Base-by-base conservation (phyloP, 92 coral and sea anemone genomes). In the Chrysogorgia sp. region DNA sequence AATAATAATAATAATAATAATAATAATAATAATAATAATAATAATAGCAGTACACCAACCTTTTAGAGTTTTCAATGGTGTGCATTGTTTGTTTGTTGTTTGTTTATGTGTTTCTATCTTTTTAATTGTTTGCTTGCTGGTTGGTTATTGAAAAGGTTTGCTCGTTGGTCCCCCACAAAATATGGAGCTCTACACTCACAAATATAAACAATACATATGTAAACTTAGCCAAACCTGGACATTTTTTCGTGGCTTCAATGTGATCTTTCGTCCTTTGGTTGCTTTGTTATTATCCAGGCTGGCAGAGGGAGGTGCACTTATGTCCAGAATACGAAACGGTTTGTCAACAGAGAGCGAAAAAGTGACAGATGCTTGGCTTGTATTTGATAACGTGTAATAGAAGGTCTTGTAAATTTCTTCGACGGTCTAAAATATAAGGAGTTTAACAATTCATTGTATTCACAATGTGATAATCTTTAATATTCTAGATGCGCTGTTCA, bases 321-420 rank as follows among this genome's bases (percentile, higher is more conserved):
- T 81, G 47, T 91, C 82, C 7, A 87, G 34, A 7, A 94, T 40
- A 32, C 74, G 79, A 80, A 94, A 94, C 50, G 98, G 98, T 0
- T 85, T 67, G 22, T 76, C 63, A 30, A 86, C 91, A 50, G 79
- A 82, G 21, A 91, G 62, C 0, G 71, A 52, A 75, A 91, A 76
- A 68, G 88, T 80, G 87, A 94, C 90, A 66, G 92, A 81, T 20
- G 97, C 92, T 60, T 91, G 89, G n/a, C 96, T 89, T 77, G 98
- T 89, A 83, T 91, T 93, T 29, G 79, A 67, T 52, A 93, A 41
- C 1, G 58, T 68, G 53, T 71, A 71, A 29, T 50, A 19, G 31
- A 19, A 71, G 34, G 45, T 50, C 64, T 71, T 50, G 25, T 29
- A 58, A 32, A 50, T 63, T 52, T 50, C 78, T 71, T 71, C 52